These are phyloP conservation scores for Diglossa cyanea DNA, from an alignment of 2,797 vertebrate species.

Conservation along the genomic window DNA sequence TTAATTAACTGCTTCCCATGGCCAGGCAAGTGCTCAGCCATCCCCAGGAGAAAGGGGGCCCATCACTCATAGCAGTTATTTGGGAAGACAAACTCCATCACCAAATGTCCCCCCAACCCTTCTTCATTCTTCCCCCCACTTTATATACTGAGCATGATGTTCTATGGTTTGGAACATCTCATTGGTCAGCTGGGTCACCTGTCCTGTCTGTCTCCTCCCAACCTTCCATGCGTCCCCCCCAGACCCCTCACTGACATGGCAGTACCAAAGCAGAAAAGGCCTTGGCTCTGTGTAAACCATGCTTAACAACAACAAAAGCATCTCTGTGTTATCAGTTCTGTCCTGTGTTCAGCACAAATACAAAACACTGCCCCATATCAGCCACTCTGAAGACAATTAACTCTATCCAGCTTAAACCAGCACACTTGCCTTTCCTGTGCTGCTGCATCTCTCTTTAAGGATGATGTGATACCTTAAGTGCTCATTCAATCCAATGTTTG, in stretches of 20 bases:
- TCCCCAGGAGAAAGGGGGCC: too few species aligned
- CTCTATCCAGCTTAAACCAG: neutral
- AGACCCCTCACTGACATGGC: too few species aligned
- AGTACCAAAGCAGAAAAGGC: neutral
- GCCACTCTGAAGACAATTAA: neutral
- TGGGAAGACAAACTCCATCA: neutral
- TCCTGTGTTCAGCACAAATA: neutral
- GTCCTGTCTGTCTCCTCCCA: neutral
- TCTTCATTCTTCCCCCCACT: too few species aligned
- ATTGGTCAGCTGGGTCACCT: neutral
- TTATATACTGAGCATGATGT: too few species aligned
- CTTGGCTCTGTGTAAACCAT: neutral
- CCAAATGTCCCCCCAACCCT: fast-evolving
- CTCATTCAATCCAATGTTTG: neutral
- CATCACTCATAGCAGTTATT: too few species aligned
- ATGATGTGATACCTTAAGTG: neutral
- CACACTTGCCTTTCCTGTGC: neutral
- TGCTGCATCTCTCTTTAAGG: neutral
- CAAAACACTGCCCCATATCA: neutral
- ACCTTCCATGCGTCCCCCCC: fast-evolving
- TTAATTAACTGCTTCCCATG: neutral
- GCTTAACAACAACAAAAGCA: neutral
- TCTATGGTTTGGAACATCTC: neutral
- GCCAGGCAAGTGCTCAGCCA: neutral
- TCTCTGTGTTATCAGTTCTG: neutral